These are phyloP conservation scores for Nymphalis io DNA, from an alignment of 1,140 invertebrate genomes.

Conservation along the genomic window DNA sequence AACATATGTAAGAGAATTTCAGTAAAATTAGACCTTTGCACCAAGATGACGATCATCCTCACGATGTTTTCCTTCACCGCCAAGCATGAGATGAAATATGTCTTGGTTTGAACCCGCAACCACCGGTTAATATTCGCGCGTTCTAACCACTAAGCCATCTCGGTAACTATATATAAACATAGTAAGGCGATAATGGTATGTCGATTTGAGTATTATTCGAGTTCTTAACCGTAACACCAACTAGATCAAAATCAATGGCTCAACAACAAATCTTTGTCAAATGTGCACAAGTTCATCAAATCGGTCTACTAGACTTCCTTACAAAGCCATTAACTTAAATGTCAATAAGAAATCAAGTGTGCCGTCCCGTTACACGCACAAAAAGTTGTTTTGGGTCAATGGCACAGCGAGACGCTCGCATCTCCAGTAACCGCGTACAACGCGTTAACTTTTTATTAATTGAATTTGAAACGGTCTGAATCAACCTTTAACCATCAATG, in stretches of 20 bases:
- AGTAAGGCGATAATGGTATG: too few relatives aligned
- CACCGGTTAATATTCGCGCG: too few relatives aligned
- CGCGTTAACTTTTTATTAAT: slow-evolving; percentile 39
- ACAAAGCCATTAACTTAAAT: slow-evolving; percentile 48
- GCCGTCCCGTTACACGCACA: slow-evolving; percentile 71
- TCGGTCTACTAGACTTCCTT: slow-evolving; percentile 14
- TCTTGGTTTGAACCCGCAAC: too few relatives aligned
- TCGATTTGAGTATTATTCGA: neutral
- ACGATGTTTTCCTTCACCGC: too few relatives aligned
- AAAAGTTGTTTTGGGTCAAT: slow-evolving; percentile 76
- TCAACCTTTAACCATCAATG: slow-evolving; percentile 19
- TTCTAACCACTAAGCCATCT: too few relatives aligned
- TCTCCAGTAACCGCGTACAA: slow-evolving; percentile 37
- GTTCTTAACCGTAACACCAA: neutral
- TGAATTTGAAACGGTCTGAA: slow-evolving; percentile 36
- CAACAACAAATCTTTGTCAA: neutral
- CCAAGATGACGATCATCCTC: too few relatives aligned
- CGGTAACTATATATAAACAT: too few relatives aligned
- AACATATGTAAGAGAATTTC: too few relatives aligned
- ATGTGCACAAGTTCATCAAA: slow-evolving; percentile 3
- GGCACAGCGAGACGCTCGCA: slow-evolving; percentile 52
- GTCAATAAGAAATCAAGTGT: slow-evolving; percentile 75
- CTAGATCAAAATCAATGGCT: neutral
- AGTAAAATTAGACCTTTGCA: too few relatives aligned
- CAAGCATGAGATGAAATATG: too few relatives aligned